Percentiles rank a stretch among this genome's conserved stretches.
phyloP scores from a whole-genome alignment of 2,113 vertebrate species.

The Scytalopus superciliaris region DNA sequence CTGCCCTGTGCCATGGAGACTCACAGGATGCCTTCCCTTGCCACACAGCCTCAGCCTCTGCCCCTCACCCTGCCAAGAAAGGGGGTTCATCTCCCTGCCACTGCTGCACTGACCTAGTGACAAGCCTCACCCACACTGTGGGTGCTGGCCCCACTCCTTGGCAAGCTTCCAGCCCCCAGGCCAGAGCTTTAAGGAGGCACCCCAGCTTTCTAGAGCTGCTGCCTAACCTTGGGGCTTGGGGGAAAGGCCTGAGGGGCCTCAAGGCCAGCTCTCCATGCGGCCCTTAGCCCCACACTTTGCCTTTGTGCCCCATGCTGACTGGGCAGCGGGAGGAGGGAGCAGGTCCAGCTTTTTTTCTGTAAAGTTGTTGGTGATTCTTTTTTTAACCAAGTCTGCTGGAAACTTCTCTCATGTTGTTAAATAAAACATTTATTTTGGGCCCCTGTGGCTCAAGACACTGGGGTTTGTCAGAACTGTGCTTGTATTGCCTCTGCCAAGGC shows the following conservation, averaged over 20 bases:
- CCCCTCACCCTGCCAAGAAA: background rate
- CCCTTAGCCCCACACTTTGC: background rate
- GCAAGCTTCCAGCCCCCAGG: background rate
- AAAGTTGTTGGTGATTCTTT: conserved; percentile 29
- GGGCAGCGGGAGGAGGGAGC: background rate
- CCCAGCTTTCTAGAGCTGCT: conserved; percentile 8
- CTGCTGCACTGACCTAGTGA: conserved; percentile 39
- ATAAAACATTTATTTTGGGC: conserved; percentile 71
- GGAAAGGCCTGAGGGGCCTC: background rate
- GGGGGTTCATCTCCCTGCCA: background rate
- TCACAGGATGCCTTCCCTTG: background rate
- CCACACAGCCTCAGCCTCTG: background rate
- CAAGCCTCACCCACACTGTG: accelerated
- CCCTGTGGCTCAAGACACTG: conserved; percentile 40
- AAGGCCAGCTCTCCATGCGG: background rate
- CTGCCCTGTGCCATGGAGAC: background rate
- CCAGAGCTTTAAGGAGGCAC: background rate
- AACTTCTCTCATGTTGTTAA: conserved; percentile 62
- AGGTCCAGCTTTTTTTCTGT: conserved; percentile 39
- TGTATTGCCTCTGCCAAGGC: background rate
- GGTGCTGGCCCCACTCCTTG: background rate
- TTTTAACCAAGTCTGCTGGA: conserved; percentile 28
- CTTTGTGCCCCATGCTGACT: background rate
- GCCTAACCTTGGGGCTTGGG: background rate
- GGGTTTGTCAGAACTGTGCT: background rate